Evolutionary conservation across 92 coral and sea anemone genomes (phyloP), one percentile per base, ranked within the genome.

Genomic region (Isaurus tuberculatus): DNA sequence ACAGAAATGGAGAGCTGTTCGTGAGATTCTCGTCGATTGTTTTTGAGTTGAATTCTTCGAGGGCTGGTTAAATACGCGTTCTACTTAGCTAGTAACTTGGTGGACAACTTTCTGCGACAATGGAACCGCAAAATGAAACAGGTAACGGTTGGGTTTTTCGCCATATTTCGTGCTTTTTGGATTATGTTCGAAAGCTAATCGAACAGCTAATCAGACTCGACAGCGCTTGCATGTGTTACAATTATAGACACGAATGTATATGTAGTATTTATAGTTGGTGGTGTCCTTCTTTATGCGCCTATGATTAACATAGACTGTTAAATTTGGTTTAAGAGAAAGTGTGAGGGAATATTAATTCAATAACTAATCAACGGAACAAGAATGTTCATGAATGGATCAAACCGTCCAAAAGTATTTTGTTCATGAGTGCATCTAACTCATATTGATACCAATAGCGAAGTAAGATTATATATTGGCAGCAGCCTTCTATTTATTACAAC

Each of bases 191-290:
- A 65, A 60, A 77, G 82, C 70, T 77, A 77, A 77, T 77, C 82
- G 82, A 77, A 77, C 69, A 77, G 82, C 70, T 77, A 77, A 77
- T 77, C 82, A 58, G 82, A 58, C 60, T 60, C 70, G 82, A 77
- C 42, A 77, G 82, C 70, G 82, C 40, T 77, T 57, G 82, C 82
- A 77, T 77, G 82, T 77, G 82, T 77, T 77, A 77, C 82, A 77
- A 77, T 77, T 77, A 77, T 77, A 77, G 70, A 77, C 82, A 77
- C 82, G 82, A 77, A 77, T 26, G 53, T 58, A 55, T 77, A 77
- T 77, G 82, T 77, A 77, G 82, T 77, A 77, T 77, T 77, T 77
- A 77, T 77, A 77, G 82, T 77, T 60, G 32, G 80, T 48, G 36
- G 69, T 67, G 82, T 34, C 70, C 42, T 60, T 77, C 70, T 55